Conservation (phyloP, 2,113 vertebrate species). For the Hepsetus odoe region DNA sequence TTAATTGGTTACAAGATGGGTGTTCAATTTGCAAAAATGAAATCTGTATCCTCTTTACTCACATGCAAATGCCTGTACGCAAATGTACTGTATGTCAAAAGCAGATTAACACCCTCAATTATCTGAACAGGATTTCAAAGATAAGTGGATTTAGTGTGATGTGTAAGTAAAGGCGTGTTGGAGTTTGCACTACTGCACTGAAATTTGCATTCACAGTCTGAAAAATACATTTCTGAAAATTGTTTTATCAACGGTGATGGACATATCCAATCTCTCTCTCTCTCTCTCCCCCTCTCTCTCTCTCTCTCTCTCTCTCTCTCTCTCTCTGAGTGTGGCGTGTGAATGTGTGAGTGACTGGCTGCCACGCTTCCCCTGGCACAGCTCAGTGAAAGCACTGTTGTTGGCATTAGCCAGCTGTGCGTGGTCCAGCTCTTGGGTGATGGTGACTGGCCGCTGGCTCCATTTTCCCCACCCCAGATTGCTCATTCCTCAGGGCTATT, state of each 20-base stretch:
- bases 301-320: neutral
- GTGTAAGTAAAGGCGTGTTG: no score
- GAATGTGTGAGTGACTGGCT: neutral
- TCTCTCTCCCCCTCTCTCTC: neutral
- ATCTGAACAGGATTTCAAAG: no score
- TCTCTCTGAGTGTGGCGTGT: conserved; percentile 17
- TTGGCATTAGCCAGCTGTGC: conserved; percentile 39
- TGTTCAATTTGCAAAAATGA: no score
- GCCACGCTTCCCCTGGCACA: conserved; percentile 14
- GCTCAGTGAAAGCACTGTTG: conserved; percentile 10
- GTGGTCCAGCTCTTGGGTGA: conserved; percentile 43
- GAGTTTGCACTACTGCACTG: neutral
- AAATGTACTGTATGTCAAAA: no score
- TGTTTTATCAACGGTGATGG: neutral
- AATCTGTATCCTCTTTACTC: no score
- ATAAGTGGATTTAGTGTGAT: neutral
- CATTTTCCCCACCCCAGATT: conserved; percentile 55
- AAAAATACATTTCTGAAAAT: neutral
- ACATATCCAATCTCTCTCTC: neutral
- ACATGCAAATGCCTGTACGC: no score
- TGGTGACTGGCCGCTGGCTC: conserved; percentile 48
- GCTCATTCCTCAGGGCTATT: conserved; percentile 59
- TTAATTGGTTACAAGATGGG: no score
- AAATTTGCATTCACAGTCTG: neutral
- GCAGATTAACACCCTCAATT: neutral